Evolutionary conservation across 2,113 vertebrate genomes (phyloP).

Genomic region (Etheostoma spectabile): DNA sequence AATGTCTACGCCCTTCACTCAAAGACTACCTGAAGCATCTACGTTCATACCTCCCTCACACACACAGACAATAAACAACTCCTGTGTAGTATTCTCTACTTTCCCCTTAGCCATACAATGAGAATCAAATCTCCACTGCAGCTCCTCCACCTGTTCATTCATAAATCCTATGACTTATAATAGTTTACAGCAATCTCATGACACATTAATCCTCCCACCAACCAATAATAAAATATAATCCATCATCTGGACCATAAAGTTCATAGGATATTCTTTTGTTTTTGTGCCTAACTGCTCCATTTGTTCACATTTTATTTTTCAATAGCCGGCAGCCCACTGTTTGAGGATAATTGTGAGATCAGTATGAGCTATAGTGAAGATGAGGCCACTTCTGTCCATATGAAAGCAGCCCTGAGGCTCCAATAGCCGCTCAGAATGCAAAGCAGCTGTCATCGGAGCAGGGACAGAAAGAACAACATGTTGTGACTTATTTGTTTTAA

Average conservation of each 20-base stretch:
- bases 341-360: slow-evolving; percentile 35
- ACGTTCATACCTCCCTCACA: slow-evolving; percentile 1
- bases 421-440: slow-evolving; percentile 60
- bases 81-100: neutral
- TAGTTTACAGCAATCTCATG: slow-evolving; percentile 6
- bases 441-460: slow-evolving; percentile 68
- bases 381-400: slow-evolving; percentile 57
- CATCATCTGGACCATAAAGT: slow-evolving; percentile 23
- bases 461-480: slow-evolving; percentile 74
- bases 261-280: slow-evolving; percentile 3
- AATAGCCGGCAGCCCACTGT: slow-evolving; percentile 4
- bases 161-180: slow-evolving; percentile 50
- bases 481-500: slow-evolving; percentile 74
- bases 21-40: slow-evolving; percentile 58
- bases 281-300: slow-evolving; percentile 1
- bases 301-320: slow-evolving; percentile 22
- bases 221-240: slow-evolving; percentile 31
- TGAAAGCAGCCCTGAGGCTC: slow-evolving; percentile 52
- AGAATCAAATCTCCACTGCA: slow-evolving; percentile 35
- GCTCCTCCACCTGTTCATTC: slow-evolving; percentile 63
- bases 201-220: slow-evolving; percentile 26
- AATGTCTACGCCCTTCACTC: slow-evolving; percentile 67
- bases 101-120: slow-evolving; percentile 36
- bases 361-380: slow-evolving; percentile 48
- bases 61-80: slow-evolving; percentile 23